Conservation (phyloP, 1,140 invertebrate genomes). For the Aphidius ervi region DNA sequence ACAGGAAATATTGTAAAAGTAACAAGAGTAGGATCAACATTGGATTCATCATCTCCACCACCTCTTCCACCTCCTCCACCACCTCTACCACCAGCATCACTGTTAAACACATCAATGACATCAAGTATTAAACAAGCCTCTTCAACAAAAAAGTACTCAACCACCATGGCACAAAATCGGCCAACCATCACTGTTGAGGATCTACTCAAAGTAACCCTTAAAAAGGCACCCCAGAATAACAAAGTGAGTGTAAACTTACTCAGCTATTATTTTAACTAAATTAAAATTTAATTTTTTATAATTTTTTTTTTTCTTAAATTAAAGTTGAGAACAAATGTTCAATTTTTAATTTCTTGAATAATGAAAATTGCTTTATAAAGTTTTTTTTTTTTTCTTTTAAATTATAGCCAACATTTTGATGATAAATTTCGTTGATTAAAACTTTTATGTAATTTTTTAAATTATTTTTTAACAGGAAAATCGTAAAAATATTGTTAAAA, state of each 20-base stretch:
- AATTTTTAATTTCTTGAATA: no score
- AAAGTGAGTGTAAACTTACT: no score
- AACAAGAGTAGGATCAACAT: no score
- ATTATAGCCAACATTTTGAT: constrained; percentile 35
- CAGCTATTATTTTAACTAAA: no score
- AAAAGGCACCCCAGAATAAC: constrained; percentile 34
- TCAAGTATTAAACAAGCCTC: constrained; percentile 19
- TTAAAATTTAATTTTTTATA: no score
- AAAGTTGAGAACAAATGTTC: constrained; percentile 2
- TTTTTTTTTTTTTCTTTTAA: constrained; percentile 17
- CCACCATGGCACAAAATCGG: constrained; percentile 27
- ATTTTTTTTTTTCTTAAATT: no score
- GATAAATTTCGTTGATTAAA: no score
- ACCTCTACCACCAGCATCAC: constrained; percentile 22
- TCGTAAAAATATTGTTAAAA: constrained; percentile 25
- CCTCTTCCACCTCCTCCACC: constrained; percentile 2
- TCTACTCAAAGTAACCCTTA: constrained; percentile 43
- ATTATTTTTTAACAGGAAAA: no score
- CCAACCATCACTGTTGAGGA: constrained; percentile 44
- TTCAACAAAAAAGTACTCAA: constrained; percentile 31
- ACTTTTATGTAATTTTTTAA: no score
- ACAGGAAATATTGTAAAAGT: no score
- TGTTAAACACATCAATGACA: constrained; percentile 14
- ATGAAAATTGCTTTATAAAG: no score
- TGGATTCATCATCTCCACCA: constrained; percentile 23